phyloP scores from a whole-genome alignment of 1,140 invertebrate species.

The Cataglyphis hispanica region DNA sequence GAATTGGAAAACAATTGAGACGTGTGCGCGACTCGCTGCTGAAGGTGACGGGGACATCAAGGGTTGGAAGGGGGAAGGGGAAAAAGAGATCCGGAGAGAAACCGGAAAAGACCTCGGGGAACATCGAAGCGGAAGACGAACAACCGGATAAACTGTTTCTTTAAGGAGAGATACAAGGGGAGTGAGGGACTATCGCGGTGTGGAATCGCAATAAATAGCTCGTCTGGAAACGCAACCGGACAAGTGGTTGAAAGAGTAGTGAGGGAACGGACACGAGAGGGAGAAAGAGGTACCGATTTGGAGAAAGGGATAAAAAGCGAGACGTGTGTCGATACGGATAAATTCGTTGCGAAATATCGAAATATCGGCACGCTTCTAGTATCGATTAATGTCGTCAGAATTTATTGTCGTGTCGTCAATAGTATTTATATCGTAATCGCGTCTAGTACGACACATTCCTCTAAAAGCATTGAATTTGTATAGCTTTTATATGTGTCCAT shows the following conservation, averaged over 20 bases:
- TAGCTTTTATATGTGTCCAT: not conserved
- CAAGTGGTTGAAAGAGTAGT: constrained; percentile 64
- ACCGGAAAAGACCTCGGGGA: constrained; percentile 36
- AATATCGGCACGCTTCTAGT: constrained; percentile 34
- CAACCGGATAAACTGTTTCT: constrained; percentile 59
- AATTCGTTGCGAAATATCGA: constrained; percentile 43
- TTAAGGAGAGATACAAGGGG: constrained; percentile 28
- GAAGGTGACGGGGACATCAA: constrained; percentile 14
- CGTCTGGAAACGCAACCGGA: constrained; percentile 48
- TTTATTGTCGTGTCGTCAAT: constrained; percentile 54
- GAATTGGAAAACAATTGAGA: constrained; percentile 76
- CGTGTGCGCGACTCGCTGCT: not conserved
- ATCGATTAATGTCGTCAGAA: constrained; percentile 55
- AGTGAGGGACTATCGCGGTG: constrained; percentile 49
- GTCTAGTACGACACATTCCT: constrained; percentile 11
- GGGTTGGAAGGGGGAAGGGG: not conserved
- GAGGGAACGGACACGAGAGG: not conserved
- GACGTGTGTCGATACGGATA: constrained; percentile 31
- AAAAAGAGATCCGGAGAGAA: not conserved
- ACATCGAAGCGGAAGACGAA: constrained; percentile 45
- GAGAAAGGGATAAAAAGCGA: not conserved
- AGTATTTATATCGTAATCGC: constrained; percentile 39
- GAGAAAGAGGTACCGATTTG: constrained; percentile 1
- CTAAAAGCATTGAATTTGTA: constrained; percentile 23
- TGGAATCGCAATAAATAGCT: constrained; percentile 73